Evolutionary conservation across 2,888 invertebrate species (phyloP).

Genomic region (Napeogenes inachia): DNA sequence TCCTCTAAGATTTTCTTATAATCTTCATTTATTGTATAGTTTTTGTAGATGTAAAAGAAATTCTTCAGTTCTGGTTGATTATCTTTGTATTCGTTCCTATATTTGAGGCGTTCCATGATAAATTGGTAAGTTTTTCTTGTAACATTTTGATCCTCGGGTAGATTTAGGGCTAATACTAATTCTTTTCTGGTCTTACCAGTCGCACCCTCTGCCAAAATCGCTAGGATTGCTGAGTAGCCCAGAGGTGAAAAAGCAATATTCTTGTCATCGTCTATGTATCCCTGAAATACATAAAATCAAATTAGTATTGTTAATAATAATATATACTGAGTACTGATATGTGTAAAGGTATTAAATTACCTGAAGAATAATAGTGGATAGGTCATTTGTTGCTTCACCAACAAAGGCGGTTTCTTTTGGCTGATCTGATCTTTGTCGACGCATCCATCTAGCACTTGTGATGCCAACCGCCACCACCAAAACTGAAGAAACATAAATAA

Average conservation of each 20-base stretch:
- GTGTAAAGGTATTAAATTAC: constrained; percentile 38
- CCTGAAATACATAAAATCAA: constrained; percentile 47
- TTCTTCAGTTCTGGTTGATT: constrained; percentile 80
- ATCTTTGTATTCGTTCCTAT: constrained; percentile 65
- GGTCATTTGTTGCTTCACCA: constrained; percentile 71
- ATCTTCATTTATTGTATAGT: constrained; percentile 78
- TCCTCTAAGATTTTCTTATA: constrained; percentile 77
- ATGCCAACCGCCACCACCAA: constrained; percentile 47
- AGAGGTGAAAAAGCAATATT: constrained; percentile 82
- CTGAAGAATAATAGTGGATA: constrained; percentile 74
- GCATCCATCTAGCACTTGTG: constrained; percentile 58
- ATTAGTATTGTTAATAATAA: background rate
- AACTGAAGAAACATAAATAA: constrained; percentile 19
- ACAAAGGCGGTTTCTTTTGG: constrained; percentile 66
- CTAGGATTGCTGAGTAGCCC: constrained; percentile 80
- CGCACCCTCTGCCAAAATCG: constrained; percentile 80
- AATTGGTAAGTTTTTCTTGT: constrained; percentile 68
- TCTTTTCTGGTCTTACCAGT: constrained; percentile 78
- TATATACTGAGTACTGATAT: background rate
- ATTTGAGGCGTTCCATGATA: constrained; percentile 72
- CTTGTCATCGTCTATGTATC: constrained; percentile 70
- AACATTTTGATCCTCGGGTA: constrained; percentile 69
- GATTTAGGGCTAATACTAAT: constrained; percentile 73
- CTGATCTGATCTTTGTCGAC: constrained; percentile 52
- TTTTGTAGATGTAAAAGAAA: constrained; percentile 82